Conservation (phyloP, 2,113 vertebrate species). For the Tiliqua scincoides region DNA sequence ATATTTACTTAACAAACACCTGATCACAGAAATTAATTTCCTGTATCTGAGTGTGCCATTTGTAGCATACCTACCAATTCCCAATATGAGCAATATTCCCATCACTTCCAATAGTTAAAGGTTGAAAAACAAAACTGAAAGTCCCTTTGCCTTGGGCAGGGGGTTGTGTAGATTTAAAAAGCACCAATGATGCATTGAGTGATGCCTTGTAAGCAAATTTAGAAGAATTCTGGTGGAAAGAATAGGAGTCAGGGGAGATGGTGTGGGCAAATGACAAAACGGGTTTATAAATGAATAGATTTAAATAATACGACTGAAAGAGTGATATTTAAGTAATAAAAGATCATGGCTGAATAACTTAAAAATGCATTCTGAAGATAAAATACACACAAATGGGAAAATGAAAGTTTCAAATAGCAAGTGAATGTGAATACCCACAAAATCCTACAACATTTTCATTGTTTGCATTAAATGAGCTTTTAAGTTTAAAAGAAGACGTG, state of each 20-base stretch:
- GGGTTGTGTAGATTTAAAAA: constrained; percentile 15
- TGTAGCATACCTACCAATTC: background rate
- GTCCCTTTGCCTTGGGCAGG: background rate
- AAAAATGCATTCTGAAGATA: background rate
- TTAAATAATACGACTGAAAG: background rate
- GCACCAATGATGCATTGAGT: background rate
- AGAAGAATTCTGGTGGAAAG: background rate
- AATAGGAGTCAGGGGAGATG: background rate
- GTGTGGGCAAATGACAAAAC: too few relatives aligned
- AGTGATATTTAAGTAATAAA: background rate
- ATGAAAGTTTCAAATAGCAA: rapidly evolving
- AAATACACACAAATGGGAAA: rapidly evolving
- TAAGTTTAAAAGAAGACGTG: background rate
- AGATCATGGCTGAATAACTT: background rate
- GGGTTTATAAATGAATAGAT: background rate
- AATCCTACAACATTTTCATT: background rate
- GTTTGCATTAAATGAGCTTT: background rate
- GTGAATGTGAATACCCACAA: background rate
- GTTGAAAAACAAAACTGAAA: background rate
- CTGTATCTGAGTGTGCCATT: background rate
- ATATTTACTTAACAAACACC: constrained; percentile 45
- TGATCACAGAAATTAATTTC: constrained; percentile 45
- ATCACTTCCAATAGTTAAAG: background rate
- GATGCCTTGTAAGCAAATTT: background rate
- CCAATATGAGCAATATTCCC: background rate